phyloP scores from a whole-genome alignment of 2,888 invertebrate genomes.

The Drosophila affinis region DNA sequence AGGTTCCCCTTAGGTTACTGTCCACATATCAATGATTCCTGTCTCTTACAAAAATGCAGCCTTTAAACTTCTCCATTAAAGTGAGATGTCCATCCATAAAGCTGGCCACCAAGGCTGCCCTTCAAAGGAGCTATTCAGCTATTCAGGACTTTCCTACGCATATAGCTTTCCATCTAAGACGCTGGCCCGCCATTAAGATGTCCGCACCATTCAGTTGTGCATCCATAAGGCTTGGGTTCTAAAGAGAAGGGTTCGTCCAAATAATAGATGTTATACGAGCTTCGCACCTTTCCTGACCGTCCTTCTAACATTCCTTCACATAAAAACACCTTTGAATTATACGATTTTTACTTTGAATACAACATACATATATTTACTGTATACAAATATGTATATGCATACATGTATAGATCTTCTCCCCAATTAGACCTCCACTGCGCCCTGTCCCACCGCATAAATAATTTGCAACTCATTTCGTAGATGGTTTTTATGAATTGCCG shows the following conservation, averaged over 20 bases:
- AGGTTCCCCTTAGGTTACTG: background rate
- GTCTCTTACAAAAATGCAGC: background rate
- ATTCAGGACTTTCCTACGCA: background rate
- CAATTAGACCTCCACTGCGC: constrained; percentile 28
- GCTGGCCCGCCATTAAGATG: background rate
- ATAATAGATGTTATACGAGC: no score
- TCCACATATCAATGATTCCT: background rate
- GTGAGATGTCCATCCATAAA: background rate
- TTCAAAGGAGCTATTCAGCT: background rate
- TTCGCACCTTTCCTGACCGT: no score
- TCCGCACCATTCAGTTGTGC: background rate
- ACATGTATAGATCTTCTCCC: constrained; percentile 8
- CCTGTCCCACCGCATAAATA: constrained; percentile 54
- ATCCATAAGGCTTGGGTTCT: no score
- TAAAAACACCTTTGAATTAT: no score
- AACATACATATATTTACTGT: background rate
- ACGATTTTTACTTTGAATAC: background rate
- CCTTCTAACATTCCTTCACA: no score
- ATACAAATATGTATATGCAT: background rate
- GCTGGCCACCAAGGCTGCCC: background rate
- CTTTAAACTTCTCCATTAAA: background rate
- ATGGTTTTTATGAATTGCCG: constrained; percentile 78
- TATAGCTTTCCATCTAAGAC: background rate
- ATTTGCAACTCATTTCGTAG: constrained; percentile 80
- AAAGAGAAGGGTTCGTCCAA: no score